Conservation (phyloP, 1,140 invertebrate species). For the Chrysoperla carnea region DNA sequence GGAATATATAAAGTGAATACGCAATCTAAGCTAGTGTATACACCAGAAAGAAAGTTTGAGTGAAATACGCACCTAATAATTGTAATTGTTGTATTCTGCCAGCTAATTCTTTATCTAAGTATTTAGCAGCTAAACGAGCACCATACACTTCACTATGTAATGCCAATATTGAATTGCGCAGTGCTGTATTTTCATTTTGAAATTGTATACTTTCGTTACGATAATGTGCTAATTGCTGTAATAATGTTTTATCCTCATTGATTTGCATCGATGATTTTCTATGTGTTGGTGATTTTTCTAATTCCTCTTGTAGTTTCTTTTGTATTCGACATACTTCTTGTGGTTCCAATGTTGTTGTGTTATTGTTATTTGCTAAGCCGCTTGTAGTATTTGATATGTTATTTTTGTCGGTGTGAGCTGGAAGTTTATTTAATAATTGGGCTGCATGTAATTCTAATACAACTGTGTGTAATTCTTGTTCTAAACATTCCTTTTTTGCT, state of each 20-base stretch:
- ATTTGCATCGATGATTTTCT: not conserved
- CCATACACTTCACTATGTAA: conserved; percentile 69
- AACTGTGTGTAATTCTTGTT: conserved; percentile 42
- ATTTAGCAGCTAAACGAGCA: conserved; percentile 65
- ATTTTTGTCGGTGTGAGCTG: not conserved
- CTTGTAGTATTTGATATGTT: not conserved
- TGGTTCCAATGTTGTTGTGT: conserved; percentile 12
- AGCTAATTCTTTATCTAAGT: conserved; percentile 72
- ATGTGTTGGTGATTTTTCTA: conserved; percentile 21
- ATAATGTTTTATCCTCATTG: no score
- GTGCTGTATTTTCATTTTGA: conserved; percentile 47
- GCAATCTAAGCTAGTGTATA: no score
- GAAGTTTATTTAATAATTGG: conserved; percentile 22
- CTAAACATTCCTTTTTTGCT: conserved; percentile 33
- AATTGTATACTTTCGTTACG: conserved; percentile 47
- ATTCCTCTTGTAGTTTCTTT: conserved; percentile 21
- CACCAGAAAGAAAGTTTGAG: no score
- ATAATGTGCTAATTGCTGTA: conserved; percentile 17
- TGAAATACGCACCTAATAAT: conserved; percentile 41
- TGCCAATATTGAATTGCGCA: conserved; percentile 48
- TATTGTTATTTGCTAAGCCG: conserved; percentile 24
- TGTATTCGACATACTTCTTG: conserved; percentile 21
- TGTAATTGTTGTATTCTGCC: conserved; percentile 79
- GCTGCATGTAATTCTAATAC: conserved; percentile 41
- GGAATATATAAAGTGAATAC: no score